Evolutionary conservation across 1,140 invertebrate species (phyloP).

Genomic region (Euwallacea similis): DNA sequence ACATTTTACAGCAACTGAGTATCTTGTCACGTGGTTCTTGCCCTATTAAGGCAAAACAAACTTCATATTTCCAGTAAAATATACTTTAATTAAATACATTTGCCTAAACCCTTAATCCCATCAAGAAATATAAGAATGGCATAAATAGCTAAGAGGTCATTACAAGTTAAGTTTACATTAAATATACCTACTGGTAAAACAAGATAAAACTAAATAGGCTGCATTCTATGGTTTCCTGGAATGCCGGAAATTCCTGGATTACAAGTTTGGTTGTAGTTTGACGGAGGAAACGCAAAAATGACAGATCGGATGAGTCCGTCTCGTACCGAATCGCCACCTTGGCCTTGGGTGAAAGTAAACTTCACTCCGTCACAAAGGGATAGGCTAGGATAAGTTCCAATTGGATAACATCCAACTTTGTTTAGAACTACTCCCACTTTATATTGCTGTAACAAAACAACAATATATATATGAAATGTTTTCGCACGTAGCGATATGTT

Average conservation of each 20-base stretch:
- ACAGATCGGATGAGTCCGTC: constrained; percentile 76
- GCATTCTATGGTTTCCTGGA: constrained; percentile 41
- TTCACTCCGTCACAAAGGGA: constrained; percentile 66
- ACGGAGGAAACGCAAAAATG: constrained; percentile 59
- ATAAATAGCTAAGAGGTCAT: too few species aligned
- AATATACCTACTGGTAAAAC: too few species aligned
- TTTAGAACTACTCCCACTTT: constrained; percentile 80
- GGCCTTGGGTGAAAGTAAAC: constrained; percentile 73
- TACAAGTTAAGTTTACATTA: too few species aligned
- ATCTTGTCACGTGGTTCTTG: too few species aligned
- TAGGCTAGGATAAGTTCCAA: constrained; percentile 65
- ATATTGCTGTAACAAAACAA: constrained; percentile 60
- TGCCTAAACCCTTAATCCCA: too few species aligned
- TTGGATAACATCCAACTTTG: constrained; percentile 76
- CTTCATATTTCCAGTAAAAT: too few species aligned
- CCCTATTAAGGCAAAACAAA: too few species aligned
- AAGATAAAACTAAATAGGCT: constrained; percentile 15
- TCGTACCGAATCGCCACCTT: constrained; percentile 64
- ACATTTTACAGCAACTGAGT: too few species aligned
- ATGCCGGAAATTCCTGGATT: constrained; percentile 42
- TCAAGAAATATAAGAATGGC: too few species aligned
- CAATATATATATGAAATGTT: neutral
- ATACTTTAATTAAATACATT: too few species aligned
- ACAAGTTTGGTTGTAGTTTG: constrained; percentile 37
- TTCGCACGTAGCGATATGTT: neutral